A percentile compares a stretch with the other conserved stretches of the same genome.
These are phyloP conservation scores for Narcine bancroftii DNA, from an alignment of 2,113 vertebrate species.

Conservation along the genomic window DNA sequence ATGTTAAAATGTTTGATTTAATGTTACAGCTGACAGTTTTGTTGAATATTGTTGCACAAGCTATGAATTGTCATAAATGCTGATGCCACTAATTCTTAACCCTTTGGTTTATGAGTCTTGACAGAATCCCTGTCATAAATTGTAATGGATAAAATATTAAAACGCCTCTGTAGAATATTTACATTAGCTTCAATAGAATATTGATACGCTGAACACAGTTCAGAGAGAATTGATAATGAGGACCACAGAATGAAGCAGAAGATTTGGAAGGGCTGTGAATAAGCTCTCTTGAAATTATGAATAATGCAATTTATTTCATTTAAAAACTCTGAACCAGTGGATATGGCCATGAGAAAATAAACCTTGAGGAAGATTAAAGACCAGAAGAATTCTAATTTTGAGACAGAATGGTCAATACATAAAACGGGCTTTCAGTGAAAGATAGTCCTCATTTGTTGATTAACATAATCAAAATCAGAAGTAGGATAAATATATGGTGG, in stretches of 20 bases:
- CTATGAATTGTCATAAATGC: neutral
- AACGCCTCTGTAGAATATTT: neutral
- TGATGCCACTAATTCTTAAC: neutral
- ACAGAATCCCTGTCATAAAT: neutral
- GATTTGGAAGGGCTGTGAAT: neutral
- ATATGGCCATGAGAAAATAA: neutral
- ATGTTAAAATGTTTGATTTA: neutral
- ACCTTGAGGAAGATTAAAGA: neutral
- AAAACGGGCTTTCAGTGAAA: neutral
- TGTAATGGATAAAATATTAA: neutral
- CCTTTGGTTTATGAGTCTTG: neutral
- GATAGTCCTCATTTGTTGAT: neutral
- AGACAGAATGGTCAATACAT: neutral
- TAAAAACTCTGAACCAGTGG: neutral
- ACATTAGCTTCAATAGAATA: neutral
- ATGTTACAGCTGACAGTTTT: neutral
- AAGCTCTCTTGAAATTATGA: slow-evolving; percentile 1
- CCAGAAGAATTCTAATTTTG: neutral
- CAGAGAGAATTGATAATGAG: neutral
- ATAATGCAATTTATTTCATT: slow-evolving; percentile 24
- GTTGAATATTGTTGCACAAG: neutral
- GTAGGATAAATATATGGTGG: neutral
- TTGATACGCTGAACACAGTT: neutral
- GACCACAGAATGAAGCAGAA: neutral
- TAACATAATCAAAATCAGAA: neutral